Percentiles rank a stretch among this genome's conserved stretches.
These are phyloP conservation scores for Lepidothrix coronata DNA, from an alignment of 2,113 vertebrate species.

Conservation along the genomic window DNA sequence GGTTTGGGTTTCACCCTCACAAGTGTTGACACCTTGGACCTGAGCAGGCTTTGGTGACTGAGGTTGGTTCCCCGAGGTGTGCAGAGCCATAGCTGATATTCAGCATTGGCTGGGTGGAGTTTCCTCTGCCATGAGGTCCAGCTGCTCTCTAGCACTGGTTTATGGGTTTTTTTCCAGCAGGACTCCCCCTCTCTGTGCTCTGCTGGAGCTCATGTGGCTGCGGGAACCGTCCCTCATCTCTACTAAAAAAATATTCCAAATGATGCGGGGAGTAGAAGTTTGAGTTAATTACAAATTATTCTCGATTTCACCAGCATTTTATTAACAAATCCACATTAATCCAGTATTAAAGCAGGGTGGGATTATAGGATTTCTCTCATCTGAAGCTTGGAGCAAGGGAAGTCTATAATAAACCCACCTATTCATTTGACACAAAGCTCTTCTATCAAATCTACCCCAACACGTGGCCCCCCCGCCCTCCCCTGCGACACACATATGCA, in stretches of 20 bases:
- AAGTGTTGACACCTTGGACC: neutral
- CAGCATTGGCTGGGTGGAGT: neutral
- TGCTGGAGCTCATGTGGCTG: neutral
- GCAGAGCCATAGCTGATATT: neutral
- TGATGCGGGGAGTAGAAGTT: slow-evolving; percentile 48
- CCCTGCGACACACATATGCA: neutral
- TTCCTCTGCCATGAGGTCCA: neutral
- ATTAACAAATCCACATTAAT: slow-evolving; percentile 82
- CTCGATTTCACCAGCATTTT: slow-evolving; percentile 79
- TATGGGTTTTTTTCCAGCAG: neutral
- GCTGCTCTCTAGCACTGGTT: neutral
- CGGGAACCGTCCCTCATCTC: slow-evolving; percentile 32
- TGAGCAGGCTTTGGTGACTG: neutral
- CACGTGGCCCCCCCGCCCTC: neutral
- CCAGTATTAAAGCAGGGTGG: slow-evolving; percentile 76
- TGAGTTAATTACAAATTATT: slow-evolving; percentile 80
- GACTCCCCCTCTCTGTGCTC: neutral
- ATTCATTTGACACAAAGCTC: slow-evolving; percentile 72
- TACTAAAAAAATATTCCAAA: slow-evolving; percentile 62
- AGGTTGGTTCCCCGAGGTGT: neutral
- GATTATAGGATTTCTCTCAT: slow-evolving; percentile 81
- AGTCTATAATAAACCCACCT: slow-evolving; percentile 71
- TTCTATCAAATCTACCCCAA: slow-evolving; percentile 56
- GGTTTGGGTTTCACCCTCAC: neutral
- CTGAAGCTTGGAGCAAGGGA: slow-evolving; percentile 72